Percentiles rank a stretch among this genome's conserved stretches.
phyloP scores from a whole-genome alignment of 2,888 invertebrate genomes.

The Parnassius glacialis region DNA sequence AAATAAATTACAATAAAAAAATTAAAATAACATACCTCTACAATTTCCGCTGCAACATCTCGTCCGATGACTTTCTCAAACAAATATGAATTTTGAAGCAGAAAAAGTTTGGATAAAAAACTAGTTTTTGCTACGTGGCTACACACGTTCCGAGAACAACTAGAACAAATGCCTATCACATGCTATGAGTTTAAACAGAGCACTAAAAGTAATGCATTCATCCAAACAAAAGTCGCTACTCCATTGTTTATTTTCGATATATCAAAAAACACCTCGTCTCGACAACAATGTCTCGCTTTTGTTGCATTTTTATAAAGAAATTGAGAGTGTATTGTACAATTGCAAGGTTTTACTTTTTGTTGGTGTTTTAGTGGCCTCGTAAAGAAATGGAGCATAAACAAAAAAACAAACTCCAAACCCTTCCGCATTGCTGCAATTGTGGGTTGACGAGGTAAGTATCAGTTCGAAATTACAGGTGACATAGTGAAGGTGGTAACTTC shows the following conservation, averaged over 20 bases:
- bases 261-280: constrained; percentile 76
- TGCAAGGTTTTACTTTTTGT: constrained; percentile 57
- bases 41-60: constrained; percentile 13
- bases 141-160: constrained; percentile 36
- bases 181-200: constrained; percentile 33
- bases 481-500: constrained; percentile 66
- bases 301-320: constrained; percentile 73
- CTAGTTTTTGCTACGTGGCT: constrained; percentile 29
- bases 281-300: constrained; percentile 45
- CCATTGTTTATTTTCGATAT: constrained; percentile 54
- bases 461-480: constrained; percentile 77
- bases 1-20: background rate
- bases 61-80: constrained; percentile 12
- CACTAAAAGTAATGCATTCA: constrained; percentile 42
- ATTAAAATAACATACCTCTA: constrained; percentile 14
- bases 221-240: constrained; percentile 59
- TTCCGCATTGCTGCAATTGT: constrained; percentile 65
- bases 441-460: constrained; percentile 48
- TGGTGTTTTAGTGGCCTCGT: constrained; percentile 57
- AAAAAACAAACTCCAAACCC: constrained; percentile 58
- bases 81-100: constrained; percentile 9
- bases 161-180: constrained; percentile 37
- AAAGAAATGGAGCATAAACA: constrained; percentile 76
- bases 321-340: constrained; percentile 74
- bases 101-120: constrained; percentile 19